Percentiles rank a stretch among this genome's conserved stretches.
These are phyloP conservation scores for Mellilla xanthometata DNA, from an alignment of 2,888 invertebrate genomes.

Conservation along the genomic window DNA sequence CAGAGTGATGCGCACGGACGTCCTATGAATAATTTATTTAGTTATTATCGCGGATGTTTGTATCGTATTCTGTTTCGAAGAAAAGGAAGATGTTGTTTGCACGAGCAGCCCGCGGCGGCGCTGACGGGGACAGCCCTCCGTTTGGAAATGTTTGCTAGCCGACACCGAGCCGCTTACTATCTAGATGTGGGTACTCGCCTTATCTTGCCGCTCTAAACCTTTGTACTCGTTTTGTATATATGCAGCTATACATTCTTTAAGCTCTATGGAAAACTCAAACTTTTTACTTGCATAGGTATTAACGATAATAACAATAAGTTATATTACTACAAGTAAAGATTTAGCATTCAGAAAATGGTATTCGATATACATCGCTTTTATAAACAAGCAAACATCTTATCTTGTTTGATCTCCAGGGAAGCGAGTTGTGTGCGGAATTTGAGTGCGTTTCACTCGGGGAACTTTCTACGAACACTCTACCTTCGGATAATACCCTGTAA, in stretches of 20 bases:
- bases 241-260: too few species aligned
- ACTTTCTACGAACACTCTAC: conserved; percentile 48
- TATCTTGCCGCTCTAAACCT: conserved; percentile 49
- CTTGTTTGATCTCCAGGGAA: conserved; percentile 41
- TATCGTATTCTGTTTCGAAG: conserved; percentile 44
- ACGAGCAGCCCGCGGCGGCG: conserved; percentile 32
- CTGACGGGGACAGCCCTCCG: conserved; percentile 37
- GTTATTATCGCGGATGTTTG: conserved; percentile 53
- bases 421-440: conserved; percentile 28
- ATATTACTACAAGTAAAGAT: too few species aligned
- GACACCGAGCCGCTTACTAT: conserved; percentile 38
- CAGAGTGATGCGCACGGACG: conserved; percentile 47
- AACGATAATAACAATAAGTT: too few species aligned
- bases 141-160: conserved; percentile 44
- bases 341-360: too few species aligned
- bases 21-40: conserved; percentile 64
- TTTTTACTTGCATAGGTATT: too few species aligned
- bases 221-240: conserved; percentile 9
- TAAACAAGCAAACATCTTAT: conserved; percentile 33
- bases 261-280: too few species aligned
- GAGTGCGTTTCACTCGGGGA: conserved; percentile 38
- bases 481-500: conserved; percentile 59
- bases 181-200: conserved; percentile 36
- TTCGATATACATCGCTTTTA: too few species aligned
- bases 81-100: conserved; percentile 39